Conservation (phyloP, 1,140 invertebrate genomes). For the Drosophila equinoxialis region DNA sequence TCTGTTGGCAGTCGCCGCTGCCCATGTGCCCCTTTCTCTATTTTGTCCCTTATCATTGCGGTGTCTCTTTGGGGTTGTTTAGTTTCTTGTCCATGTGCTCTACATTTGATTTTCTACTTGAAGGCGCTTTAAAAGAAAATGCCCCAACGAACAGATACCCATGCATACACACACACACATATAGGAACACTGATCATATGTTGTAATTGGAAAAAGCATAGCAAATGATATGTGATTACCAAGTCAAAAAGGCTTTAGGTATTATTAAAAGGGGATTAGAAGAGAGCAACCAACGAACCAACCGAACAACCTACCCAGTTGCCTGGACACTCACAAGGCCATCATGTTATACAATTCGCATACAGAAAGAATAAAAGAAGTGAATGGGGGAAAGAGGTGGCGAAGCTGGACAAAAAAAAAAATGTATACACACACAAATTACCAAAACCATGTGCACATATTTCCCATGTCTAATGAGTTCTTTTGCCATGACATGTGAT, state of each 20-base stretch:
- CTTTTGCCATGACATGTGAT: slow-evolving; percentile 36
- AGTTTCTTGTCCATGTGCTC: slow-evolving; percentile 58
- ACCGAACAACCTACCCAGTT: slow-evolving; percentile 10
- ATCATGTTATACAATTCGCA: slow-evolving; percentile 6
- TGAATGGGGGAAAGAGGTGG: neutral
- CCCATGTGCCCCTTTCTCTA: slow-evolving; percentile 23
- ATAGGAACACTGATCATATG: slow-evolving; percentile 35
- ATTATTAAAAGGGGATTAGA: slow-evolving; percentile 29
- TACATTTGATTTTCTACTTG: slow-evolving; percentile 59
- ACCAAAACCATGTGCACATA: slow-evolving; percentile 25
- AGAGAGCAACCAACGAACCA: neutral
- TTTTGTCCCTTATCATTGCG: neutral
- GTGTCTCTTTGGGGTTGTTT: slow-evolving; percentile 48
- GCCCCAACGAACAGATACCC: neutral
- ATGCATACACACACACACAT: neutral
- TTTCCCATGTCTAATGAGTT: slow-evolving; percentile 41
- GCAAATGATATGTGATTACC: slow-evolving; percentile 54
- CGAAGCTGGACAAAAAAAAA: neutral
- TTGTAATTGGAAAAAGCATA: slow-evolving; percentile 34
- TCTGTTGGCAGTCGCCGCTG: slow-evolving; percentile 18
- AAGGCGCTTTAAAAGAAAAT: slow-evolving; percentile 47
- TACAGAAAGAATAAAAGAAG: neutral
- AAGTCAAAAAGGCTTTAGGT: slow-evolving; percentile 45
- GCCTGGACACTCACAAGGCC: slow-evolving; percentile 42
- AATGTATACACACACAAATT: slow-evolving; percentile 27